These are phyloP conservation scores for Folsomia candida DNA, from an alignment of 2,888 invertebrate genomes.

Conservation along the genomic window DNA sequence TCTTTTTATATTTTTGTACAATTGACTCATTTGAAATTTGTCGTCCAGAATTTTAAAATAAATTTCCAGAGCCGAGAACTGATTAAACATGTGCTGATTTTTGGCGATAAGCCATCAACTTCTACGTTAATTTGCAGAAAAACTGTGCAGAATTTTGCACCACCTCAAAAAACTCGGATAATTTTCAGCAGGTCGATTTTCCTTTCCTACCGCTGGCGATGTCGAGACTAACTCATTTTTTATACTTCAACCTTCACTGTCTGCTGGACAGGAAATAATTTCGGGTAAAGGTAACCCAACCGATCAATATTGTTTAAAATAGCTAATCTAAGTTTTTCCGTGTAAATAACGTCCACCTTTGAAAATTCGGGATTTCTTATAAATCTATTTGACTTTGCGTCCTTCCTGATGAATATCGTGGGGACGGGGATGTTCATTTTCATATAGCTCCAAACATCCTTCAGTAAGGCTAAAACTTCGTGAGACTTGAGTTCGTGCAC, in stretches of 20 bases:
- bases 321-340: slow-evolving; percentile 73
- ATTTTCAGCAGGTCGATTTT: no score
- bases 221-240: no score
- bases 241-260: background rate
- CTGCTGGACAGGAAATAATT: slow-evolving; percentile 62
- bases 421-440: slow-evolving; percentile 85
- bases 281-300: slow-evolving; percentile 72
- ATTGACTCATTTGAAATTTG: no score
- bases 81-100: no score
- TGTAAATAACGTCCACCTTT: slow-evolving; percentile 70
- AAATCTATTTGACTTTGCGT: slow-evolving; percentile 55
- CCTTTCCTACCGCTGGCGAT: no score
- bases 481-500: slow-evolving; percentile 70
- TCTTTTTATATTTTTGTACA: no score
- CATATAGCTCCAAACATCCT: slow-evolving; percentile 86
- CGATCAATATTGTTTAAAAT: slow-evolving; percentile 74
- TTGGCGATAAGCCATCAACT: no score
- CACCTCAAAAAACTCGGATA: no score
- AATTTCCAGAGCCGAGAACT: no score
- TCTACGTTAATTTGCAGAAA: no score
- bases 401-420: slow-evolving; percentile 67
- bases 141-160: no score
- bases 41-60: no score
- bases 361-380: slow-evolving; percentile 75
- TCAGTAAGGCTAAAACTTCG: slow-evolving; percentile 73